Evolutionary conservation across 2,888 invertebrate genomes (phyloP).

Genomic region (Drosophila testacea): DNA sequence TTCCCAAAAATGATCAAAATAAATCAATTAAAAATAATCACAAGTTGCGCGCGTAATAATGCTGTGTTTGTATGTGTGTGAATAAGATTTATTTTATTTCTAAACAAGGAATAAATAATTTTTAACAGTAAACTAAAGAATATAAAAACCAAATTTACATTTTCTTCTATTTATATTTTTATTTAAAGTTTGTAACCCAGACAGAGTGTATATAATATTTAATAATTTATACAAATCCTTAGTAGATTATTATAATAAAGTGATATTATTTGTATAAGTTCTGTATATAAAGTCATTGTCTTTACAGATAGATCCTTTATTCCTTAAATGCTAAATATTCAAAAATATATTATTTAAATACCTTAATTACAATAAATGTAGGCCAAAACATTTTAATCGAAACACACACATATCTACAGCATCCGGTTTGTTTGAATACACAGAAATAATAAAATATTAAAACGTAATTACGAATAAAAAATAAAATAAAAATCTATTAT

Average conservation of each 20-base stretch:
- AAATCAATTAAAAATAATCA: constrained; percentile 13
- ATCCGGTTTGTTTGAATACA: constrained; percentile 30
- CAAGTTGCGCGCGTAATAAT: constrained; percentile 29
- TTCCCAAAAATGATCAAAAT: constrained; percentile 7
- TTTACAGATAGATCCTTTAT: too few species aligned
- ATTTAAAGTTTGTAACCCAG: too few species aligned
- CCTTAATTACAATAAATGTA: neutral
- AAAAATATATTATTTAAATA: neutral
- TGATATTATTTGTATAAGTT: too few species aligned
- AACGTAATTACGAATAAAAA: neutral
- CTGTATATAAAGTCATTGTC: too few species aligned
- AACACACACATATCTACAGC: constrained; percentile 5
- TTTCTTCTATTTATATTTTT: too few species aligned
- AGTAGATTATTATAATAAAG: too few species aligned
- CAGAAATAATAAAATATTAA: constrained; percentile 5
- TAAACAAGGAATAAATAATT: neutral
- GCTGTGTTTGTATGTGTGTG: neutral
- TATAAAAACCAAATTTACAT: too few species aligned
- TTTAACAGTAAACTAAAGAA: neutral
- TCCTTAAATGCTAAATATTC: neutral
- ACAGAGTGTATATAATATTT: too few species aligned
- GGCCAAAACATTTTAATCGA: neutral
- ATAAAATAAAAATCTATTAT: neutral
- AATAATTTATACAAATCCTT: too few species aligned
- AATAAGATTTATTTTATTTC: neutral